phyloP scores from a whole-genome alignment of 2,797 vertebrate genomes.

The Phoeniculus purpureus region DNA sequence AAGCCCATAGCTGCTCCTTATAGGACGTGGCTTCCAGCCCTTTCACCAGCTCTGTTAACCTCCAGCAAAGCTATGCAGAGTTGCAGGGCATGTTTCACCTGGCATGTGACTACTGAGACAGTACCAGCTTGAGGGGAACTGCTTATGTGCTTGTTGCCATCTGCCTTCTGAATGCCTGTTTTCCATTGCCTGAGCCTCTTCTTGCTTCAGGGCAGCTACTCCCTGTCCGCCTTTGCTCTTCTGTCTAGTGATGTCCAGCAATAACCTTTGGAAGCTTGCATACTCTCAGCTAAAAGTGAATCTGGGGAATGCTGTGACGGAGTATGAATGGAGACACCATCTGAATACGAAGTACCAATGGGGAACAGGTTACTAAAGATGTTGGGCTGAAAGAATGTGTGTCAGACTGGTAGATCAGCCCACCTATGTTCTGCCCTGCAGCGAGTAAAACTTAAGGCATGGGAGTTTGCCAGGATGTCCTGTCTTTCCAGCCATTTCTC shows the following conservation, averaged over 20 bases:
- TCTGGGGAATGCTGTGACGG: neutral
- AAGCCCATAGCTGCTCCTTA: neutral
- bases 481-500: neutral
- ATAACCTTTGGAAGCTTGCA: neutral
- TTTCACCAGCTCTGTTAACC: neutral
- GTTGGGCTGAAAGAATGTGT: neutral
- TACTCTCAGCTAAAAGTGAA: neutral
- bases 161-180: neutral
- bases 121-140: neutral
- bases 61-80: neutral
- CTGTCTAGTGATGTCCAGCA: neutral
- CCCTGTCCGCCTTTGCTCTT: neutral
- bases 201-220: neutral
- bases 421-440: neutral
- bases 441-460: fast-evolving
- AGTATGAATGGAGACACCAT: neutral
- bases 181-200: neutral
- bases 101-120: neutral
- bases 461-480: neutral
- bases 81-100: neutral
- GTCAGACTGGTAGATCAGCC: neutral
- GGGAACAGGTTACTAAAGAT: neutral
- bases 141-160: neutral
- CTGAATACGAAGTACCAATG: neutral
- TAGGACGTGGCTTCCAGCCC: neutral